Base-by-base conservation (phyloP, 1,140 invertebrate genomes). In the Subanguina moxae region DNA sequence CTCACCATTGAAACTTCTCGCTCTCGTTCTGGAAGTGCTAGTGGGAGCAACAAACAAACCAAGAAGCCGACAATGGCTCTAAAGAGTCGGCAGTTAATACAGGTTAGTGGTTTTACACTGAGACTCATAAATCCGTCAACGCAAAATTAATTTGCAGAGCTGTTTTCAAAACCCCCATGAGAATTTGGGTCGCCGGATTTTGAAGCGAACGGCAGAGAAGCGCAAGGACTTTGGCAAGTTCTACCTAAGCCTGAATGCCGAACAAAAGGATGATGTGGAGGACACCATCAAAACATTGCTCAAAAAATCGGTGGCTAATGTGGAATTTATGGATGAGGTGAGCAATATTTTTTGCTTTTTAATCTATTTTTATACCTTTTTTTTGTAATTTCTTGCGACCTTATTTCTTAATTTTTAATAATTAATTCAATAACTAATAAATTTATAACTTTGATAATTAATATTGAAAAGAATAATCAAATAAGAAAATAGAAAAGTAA, bases 151-250 rank as follows among this genome's bases (percentile, higher is more conserved):
- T 7, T 21, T 67, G 46, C 58, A 83, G 80, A 70, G 78, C 52
- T 83, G 80, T 58, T 80, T 80, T 72, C 42, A 70, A 57, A 83
- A 83, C 62, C 78, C 78, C 1, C 78, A 80, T 62, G 78, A 80
- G 57, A 73, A 70, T 21, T 57, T 80, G 23, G 78, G 78, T 15
- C 57, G 64, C 3, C 63, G 73, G 52, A 82, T 82, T 58, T 27
- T 80, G 45, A 80, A 80, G 45, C 57, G 78, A 28, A 68, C 80
- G 13, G 72, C 80, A 13, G 78, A 80, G 46, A 48, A 38, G 25
- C 61, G 79, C 17, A 23, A 66, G 28, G 78, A 80, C 45, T 80
- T 80, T 62, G 70, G 73, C 9, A 57, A 45, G 9, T 80, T 80
- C 48, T 82, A 78, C 52, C 30, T 69, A 5, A 28, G 52, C 7